Evolutionary conservation across 2,113 vertebrate genomes (phyloP), one percentile per base, ranked within the genome.

Genomic region (Gymnarchus niloticus): DNA sequence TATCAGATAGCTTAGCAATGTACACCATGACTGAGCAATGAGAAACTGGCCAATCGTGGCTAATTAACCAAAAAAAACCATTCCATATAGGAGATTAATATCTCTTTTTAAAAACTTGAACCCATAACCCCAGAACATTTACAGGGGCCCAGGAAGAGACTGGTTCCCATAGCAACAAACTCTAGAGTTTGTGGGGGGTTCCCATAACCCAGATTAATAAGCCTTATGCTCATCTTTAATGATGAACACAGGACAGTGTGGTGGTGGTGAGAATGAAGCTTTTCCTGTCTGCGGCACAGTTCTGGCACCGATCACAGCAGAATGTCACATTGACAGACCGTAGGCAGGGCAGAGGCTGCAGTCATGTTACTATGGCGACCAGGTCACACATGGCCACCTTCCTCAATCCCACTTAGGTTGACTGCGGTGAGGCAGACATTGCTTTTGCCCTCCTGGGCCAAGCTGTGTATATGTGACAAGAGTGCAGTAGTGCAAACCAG

Each of bases 341-440:
- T 33, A 7, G 17, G 12, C 51, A 25, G 28, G 23, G 57, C 25
- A 46, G 23, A 57, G 86, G 86, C 89, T 91, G 90, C 88, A 88
- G 90, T 90, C 89, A 89, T 88, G 87, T 88, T 88, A 51, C 85
- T 84, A 87, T 88, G 86, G 81, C 90, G 93, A 93, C 89, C 92
- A 89, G 92, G 92, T 91, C 92, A 92, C 85, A 86, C 87, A 87
- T 87, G 88, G 6, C 89, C 88, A 90, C 88, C 59, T 91, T 89
- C 92, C 89, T 88, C 87, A 85, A 88, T 87, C 85, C 90, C 92
- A 93, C 90, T 91, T 92, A 91, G 91, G 86, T n/a, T 92, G 90
- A 91, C 92, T 90, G 89, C 92, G 92, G 91, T 90, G 88, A 87
- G 86, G 85, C 87, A 84, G n/a, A 78, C 90, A 88, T 87, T 88